These are phyloP conservation scores for Zygogramma bicolorata DNA, from an alignment of 2,888 invertebrate genomes.

Conservation along the genomic window DNA sequence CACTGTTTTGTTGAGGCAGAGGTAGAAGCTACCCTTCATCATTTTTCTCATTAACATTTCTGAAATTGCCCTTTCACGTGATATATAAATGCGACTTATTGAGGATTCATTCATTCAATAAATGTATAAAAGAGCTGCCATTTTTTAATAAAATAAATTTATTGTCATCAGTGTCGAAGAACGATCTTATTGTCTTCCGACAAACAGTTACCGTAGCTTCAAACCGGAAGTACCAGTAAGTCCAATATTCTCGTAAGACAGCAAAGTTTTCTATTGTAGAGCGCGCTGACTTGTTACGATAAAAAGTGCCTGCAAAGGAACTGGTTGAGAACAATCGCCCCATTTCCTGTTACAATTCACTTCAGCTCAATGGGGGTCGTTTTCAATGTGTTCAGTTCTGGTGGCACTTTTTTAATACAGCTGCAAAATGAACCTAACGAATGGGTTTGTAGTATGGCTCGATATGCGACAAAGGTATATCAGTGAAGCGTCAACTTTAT, in stretches of 20 bases:
- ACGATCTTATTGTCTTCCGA: neutral
- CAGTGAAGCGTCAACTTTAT: neutral
- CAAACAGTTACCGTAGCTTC: neutral
- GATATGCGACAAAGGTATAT: neutral
- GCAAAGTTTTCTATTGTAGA: neutral
- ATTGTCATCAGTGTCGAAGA: too few relatives aligned
- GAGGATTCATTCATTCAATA: too few relatives aligned
- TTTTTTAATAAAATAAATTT: too few relatives aligned
- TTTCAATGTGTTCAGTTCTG: neutral
- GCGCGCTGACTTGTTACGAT: neutral
- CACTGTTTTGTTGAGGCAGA: too few relatives aligned
- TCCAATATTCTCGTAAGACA: neutral
- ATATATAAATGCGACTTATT: too few relatives aligned
- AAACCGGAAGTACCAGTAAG: conserved; percentile 3
- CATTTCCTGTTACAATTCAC: conserved; percentile 1
- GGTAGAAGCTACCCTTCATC: too few relatives aligned
- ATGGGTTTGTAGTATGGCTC: neutral
- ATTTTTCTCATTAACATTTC: too few relatives aligned
- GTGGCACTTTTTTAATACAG: neutral
- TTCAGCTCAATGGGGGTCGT: neutral
- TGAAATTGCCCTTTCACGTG: too few relatives aligned
- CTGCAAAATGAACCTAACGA: neutral
- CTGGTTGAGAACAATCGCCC: neutral
- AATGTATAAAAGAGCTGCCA: too few relatives aligned
- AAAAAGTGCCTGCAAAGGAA: neutral